Percentiles rank a stretch among this genome's conserved stretches.
phyloP scores from a whole-genome alignment of 2,113 vertebrate species.

The Aplodontia rufa region DNA sequence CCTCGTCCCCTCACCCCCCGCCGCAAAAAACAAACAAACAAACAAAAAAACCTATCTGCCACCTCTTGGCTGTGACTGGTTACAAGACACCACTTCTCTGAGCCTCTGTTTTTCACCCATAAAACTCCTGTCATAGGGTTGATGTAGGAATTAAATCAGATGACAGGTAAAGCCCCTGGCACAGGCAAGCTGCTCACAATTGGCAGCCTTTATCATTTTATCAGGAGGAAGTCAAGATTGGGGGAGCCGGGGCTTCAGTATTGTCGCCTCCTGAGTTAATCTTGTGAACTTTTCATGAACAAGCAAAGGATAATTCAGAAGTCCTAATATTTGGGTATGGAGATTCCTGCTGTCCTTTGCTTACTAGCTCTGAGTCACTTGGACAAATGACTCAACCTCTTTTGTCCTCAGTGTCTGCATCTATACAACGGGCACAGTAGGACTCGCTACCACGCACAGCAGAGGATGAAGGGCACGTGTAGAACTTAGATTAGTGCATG shows the following conservation, averaged over 20 bases:
- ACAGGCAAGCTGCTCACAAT: not conserved
- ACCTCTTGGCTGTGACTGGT: not conserved
- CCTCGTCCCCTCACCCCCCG: too few relatives aligned
- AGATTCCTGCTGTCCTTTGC: not conserved
- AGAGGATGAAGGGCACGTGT: not conserved
- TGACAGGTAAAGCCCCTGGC: not conserved
- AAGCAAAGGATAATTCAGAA: not conserved
- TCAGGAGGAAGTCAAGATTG: too few relatives aligned
- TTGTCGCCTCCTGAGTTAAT: not conserved
- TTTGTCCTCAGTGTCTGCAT: not conserved
- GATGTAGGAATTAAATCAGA: not conserved
- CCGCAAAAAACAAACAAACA: too few relatives aligned
- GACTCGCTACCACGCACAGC: not conserved
- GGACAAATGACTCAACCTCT: not conserved
- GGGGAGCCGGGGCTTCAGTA: too few relatives aligned
- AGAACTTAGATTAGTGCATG: not conserved
- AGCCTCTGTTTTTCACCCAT: not conserved
- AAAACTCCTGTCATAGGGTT: not conserved
- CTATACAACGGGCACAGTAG: not conserved
- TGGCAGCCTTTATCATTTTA: not conserved
- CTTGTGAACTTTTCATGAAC: not conserved
- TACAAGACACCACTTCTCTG: not conserved
- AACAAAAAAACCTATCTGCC: not conserved
- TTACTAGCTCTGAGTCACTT: not conserved
- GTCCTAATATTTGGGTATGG: not conserved